These are phyloP conservation scores for Champsocephalus esox DNA, from an alignment of 2,797 vertebrate genomes.

Conservation along the genomic window DNA sequence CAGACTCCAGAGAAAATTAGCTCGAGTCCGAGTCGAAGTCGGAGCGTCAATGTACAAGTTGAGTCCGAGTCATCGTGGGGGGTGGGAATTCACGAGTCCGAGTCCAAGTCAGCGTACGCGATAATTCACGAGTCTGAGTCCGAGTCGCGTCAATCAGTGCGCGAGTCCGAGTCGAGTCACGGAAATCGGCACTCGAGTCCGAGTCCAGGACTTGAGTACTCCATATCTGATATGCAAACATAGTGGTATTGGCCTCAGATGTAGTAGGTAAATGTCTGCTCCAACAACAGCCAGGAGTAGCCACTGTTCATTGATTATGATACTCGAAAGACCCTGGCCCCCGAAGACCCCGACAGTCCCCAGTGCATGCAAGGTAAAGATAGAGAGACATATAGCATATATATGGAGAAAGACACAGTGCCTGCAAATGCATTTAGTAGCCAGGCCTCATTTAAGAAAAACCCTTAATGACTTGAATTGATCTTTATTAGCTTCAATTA, in stretches of 20 bases:
- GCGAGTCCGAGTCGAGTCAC: too few species aligned
- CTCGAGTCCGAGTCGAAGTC: too few species aligned
- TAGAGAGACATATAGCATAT: slow-evolving; percentile 31
- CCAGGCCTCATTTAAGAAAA: slow-evolving; percentile 66
- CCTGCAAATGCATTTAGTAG: slow-evolving; percentile 68
- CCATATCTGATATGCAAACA: slow-evolving; percentile 13
- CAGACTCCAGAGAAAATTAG: too few species aligned
- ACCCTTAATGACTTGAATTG: slow-evolving; percentile 80
- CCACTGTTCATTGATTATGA: slow-evolving; percentile 56
- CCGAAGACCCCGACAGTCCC: slow-evolving; percentile 32
- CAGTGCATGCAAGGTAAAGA: slow-evolving; percentile 47
- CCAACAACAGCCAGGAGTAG: slow-evolving; percentile 21
- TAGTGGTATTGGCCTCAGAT: slow-evolving; percentile 32
- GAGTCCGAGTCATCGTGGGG: too few species aligned
- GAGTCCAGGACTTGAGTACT: too few species aligned
- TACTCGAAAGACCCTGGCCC: slow-evolving; percentile 48
- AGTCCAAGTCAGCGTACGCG: too few species aligned
- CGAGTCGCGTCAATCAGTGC: too few species aligned
- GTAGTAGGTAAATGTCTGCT: slow-evolving; percentile 39
- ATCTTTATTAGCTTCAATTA: slow-evolving; percentile 83
- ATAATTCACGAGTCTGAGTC: too few species aligned
- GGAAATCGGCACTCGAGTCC: too few species aligned
- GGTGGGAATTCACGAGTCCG: too few species aligned
- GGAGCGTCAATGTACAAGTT: too few species aligned
- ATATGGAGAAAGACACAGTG: slow-evolving; percentile 51